Conservation (phyloP, 2,113 vertebrate species). For the Marmota monax region DNA sequence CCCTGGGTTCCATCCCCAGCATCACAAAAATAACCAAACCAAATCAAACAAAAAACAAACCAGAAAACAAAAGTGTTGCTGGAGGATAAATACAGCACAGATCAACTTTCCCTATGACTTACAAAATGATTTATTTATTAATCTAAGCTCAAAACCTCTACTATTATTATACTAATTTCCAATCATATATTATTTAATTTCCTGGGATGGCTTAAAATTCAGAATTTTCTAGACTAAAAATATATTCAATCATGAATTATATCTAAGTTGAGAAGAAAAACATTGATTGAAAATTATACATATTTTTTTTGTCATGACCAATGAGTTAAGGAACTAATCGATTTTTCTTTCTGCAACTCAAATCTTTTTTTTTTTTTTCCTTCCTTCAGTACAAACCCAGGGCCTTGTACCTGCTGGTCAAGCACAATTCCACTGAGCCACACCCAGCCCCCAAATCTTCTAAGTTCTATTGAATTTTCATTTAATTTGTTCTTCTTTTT, state of each 20-base stretch:
- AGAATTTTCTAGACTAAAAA: constrained; percentile 3
- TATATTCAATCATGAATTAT: background rate
- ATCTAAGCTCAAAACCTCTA: background rate
- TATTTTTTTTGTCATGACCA: background rate
- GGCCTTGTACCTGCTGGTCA: too few relatives aligned
- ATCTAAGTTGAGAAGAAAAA: background rate
- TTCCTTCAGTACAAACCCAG: too few relatives aligned
- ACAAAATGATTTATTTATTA: background rate
- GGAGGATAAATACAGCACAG: background rate
- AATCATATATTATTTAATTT: background rate
- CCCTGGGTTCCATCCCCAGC: too few relatives aligned
- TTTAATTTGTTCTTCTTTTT: background rate
- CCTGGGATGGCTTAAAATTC: background rate
- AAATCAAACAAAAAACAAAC: too few relatives aligned
- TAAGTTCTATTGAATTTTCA: background rate
- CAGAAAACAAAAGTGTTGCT: too few relatives aligned
- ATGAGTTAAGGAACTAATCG: background rate
- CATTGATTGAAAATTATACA: background rate
- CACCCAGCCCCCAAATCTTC: background rate
- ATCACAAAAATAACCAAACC: too few relatives aligned
- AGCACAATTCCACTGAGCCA: too few relatives aligned
- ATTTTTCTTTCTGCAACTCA: too few relatives aligned
- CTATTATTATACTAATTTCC: background rate
- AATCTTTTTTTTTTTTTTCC: too few relatives aligned
- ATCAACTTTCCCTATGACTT: background rate